Percentiles rank a stretch among this genome's conserved stretches.
Evolutionary conservation across 2,888 invertebrate genomes (phyloP).

Genomic region (Chrysopilus asiliformis): DNA sequence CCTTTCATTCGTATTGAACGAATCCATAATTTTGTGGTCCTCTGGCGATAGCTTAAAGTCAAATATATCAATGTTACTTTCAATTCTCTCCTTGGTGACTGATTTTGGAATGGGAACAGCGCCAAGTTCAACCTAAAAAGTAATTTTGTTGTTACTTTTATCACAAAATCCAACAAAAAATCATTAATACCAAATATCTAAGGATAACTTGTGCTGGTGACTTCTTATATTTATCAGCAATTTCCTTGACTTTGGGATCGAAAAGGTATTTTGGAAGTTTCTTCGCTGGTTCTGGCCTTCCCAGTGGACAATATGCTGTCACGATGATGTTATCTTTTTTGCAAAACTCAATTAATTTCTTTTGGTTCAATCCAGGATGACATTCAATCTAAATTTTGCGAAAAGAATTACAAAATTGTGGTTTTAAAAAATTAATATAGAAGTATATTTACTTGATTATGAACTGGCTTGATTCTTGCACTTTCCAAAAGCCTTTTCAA

Average conservation of each 20-base stretch:
- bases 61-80: slow-evolving; percentile 38
- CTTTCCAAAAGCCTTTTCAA: slow-evolving; percentile 50
- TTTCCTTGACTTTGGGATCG: slow-evolving; percentile 37
- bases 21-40: slow-evolving; percentile 38
- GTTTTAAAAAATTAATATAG: too few relatives aligned
- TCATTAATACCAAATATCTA: slow-evolving; percentile 44
- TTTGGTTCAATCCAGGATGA: slow-evolving; percentile 50
- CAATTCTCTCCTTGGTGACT: slow-evolving; percentile 33
- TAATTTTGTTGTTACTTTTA: too few relatives aligned
- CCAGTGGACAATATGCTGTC: slow-evolving; percentile 69
- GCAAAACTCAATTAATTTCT: slow-evolving; percentile 52
- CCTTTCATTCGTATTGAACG: slow-evolving; percentile 37
- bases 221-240: slow-evolving; percentile 54
- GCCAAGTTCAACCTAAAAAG: slow-evolving; percentile 40
- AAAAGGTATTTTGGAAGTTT: slow-evolving; percentile 46
- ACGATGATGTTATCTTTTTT: slow-evolving; percentile 47
- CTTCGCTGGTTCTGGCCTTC: slow-evolving; percentile 59
- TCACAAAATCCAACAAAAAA: too few relatives aligned
- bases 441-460: slow-evolving; percentile 43
- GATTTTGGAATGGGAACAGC: slow-evolving; percentile 40
- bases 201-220: slow-evolving; percentile 55
- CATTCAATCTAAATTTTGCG: slow-evolving; percentile 29
- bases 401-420: too few relatives aligned
- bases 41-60: slow-evolving; percentile 39
- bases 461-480: slow-evolving; percentile 53